Evolutionary conservation across 2,113 vertebrate species (phyloP), one percentile per base, ranked within the genome.

Genomic region (Oreotrochilus melanogaster): DNA sequence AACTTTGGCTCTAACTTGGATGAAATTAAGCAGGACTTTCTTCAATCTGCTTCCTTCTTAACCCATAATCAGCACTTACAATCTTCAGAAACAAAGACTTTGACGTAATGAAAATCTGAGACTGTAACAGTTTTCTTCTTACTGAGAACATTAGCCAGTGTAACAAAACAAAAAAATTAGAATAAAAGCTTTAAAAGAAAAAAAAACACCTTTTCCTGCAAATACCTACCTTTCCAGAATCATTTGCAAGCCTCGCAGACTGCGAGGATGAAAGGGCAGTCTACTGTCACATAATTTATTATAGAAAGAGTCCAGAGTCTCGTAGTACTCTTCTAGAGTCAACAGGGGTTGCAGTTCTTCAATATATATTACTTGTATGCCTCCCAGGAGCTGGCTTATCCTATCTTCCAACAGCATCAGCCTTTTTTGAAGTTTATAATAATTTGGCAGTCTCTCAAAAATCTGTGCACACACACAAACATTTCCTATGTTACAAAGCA

Each of bases 351-450:
- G 98, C 47, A 99, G 89, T 23, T 98, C 98, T 91, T 99, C 99
- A 7, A 98, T 45, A 24, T 98, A 98, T 58, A 98, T 95, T 30
- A 99, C 98, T 73, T 98, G 98, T 17, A 99, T 97, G 31, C 99
- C 99, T 18, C 99, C 99, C 33, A 99, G 96, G 43, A 99, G 98
- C 8, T 98, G 96, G 95, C 99, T 98, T 97, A 99, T 98, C 73
- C 97, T 95, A 72, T 99, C 99, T 96, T 99, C 99, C 86, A 99
- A 94, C 93, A 98, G 96, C 64, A 98, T 93, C 4, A 98, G 97
- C 91, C 98, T 98, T 96, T 98, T 98, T 60, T 98, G 98, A 93
- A 99, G 98, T 64, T 98, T 97, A 31, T 95, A 97, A 58, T 99
- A 99, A 92, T 98, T 97, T 27, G 98, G 98, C 90, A 99, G 91